phyloP scores from a whole-genome alignment of 2,113 vertebrate genomes.

The Microcebus tavaratra region DNA sequence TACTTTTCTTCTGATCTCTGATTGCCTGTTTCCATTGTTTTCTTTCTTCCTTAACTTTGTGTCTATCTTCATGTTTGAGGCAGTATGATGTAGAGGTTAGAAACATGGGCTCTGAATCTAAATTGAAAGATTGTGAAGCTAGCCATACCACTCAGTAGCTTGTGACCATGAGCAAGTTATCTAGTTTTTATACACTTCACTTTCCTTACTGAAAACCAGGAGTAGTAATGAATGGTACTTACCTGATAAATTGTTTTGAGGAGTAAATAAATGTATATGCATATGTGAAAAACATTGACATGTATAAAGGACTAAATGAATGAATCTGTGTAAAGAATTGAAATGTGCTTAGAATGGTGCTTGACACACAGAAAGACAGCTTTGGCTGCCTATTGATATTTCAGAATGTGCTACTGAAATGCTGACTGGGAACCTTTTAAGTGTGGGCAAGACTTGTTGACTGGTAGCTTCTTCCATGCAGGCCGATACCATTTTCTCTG shows the following conservation, averaged over 20 bases:
- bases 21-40: not conserved
- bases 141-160: not conserved
- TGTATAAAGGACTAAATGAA: not conserved
- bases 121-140: not conserved
- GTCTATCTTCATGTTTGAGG: not conserved
- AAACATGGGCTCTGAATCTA: not conserved
- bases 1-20: not conserved
- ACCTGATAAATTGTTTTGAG: not conserved
- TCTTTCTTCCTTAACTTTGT: not conserved
- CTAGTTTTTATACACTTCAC: not conserved
- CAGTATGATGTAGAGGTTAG: not conserved
- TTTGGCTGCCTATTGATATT: not conserved
- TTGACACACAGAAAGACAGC: not conserved
- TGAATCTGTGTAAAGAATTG: not conserved
- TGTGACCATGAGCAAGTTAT: not conserved
- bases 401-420: not conserved
- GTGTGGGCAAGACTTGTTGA: not conserved
- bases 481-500: not conserved
- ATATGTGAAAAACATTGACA: not conserved
- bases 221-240: not conserved
- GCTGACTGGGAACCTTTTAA: not conserved
- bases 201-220: not conserved
- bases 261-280: not conserved
- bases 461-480: not conserved
- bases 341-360: not conserved